Evolutionary conservation across 2,888 invertebrate genomes (phyloP).

Genomic region (Latheticus oryzae): DNA sequence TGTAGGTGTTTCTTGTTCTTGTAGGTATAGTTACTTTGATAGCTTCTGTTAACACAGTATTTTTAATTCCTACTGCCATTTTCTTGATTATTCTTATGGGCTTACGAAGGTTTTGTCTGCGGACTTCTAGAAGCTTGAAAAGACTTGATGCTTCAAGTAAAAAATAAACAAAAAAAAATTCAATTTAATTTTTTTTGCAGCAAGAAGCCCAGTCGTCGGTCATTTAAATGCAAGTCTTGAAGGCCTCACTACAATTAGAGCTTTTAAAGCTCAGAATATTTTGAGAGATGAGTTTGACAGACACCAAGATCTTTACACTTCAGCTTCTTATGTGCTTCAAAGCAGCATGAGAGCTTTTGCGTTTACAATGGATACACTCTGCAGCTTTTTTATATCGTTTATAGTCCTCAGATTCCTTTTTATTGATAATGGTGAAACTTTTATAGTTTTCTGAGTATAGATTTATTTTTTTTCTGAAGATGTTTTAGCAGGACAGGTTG

Average conservation of each 20-base stretch:
- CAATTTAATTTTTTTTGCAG: constrained; percentile 52
- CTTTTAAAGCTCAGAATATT: constrained; percentile 57
- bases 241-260: constrained; percentile 61
- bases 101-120: constrained; percentile 50
- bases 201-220: constrained; percentile 62
- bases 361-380: constrained; percentile 58
- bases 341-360: constrained; percentile 63
- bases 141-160: constrained; percentile 56
- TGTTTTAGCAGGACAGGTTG: constrained; percentile 69
- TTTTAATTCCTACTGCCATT: constrained; percentile 49
- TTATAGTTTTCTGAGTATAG: constrained; percentile 76
- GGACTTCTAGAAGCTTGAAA: constrained; percentile 55
- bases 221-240: constrained; percentile 62
- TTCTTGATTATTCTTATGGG: constrained; percentile 47
- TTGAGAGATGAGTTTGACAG: constrained; percentile 60
- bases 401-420: constrained; percentile 43
- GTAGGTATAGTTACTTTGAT: constrained; percentile 49
- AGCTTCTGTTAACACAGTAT: constrained; percentile 57
- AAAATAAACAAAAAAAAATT: too few relatives aligned
- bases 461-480: constrained; percentile 45
- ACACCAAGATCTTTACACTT: constrained; percentile 56
- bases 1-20: constrained; percentile 58
- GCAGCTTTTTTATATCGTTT: constrained; percentile 51
- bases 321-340: constrained; percentile 57
- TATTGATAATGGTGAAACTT: constrained; percentile 67